Conservation (phyloP, 1,140 invertebrate genomes). For the Heliconius congener region DNA sequence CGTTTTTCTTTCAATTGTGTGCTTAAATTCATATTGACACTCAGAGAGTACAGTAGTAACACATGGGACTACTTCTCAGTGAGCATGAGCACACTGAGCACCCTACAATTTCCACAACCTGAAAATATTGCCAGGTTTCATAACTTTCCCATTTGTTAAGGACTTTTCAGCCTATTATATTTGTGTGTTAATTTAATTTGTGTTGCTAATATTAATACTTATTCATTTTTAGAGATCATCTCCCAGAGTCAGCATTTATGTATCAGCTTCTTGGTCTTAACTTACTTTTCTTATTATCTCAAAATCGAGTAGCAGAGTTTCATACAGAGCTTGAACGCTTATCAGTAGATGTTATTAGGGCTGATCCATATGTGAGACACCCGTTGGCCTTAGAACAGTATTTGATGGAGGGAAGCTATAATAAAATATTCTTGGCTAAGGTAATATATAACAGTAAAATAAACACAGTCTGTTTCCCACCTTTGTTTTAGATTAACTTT, state of each 20-base stretch:
- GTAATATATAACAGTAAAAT: slow-evolving; percentile 47
- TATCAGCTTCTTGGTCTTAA: slow-evolving; percentile 98
- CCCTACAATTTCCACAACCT: too few relatives aligned
- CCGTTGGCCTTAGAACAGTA: slow-evolving; percentile 98
- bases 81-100: too few relatives aligned
- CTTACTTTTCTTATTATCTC: slow-evolving; percentile 96
- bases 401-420: slow-evolving; percentile 99
- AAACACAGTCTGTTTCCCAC: too few relatives aligned
- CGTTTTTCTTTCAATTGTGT: too few relatives aligned
- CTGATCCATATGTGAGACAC: slow-evolving; percentile 96
- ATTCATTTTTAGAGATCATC: slow-evolving; percentile 83
- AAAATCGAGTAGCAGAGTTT: slow-evolving; percentile 98
- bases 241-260: slow-evolving; percentile 96
- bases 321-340: slow-evolving; percentile 98
- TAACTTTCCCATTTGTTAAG: too few relatives aligned
- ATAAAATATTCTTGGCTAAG: slow-evolving; percentile 89
- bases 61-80: too few relatives aligned
- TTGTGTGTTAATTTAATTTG: too few relatives aligned
- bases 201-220: too few relatives aligned
- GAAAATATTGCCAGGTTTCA: too few relatives aligned
- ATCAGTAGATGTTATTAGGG: slow-evolving; percentile 95
- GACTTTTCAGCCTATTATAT: too few relatives aligned
- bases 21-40: too few relatives aligned
- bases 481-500: background rate
- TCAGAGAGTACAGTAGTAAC: too few relatives aligned